phyloP scores from a whole-genome alignment of 2,113 vertebrate species.

The Desmodus rotundus region DNA sequence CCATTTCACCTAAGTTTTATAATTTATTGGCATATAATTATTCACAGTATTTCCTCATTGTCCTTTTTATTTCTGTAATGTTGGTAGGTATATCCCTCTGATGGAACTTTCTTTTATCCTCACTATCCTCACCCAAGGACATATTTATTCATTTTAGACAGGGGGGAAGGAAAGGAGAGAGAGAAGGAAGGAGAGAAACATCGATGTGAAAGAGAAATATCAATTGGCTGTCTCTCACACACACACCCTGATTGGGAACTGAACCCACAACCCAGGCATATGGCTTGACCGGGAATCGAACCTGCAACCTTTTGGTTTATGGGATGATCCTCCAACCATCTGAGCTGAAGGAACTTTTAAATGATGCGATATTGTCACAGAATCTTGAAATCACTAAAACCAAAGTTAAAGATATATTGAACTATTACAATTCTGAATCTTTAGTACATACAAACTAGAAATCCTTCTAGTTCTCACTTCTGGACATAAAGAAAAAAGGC shows the following conservation, averaged over 20 bases:
- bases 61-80: not conserved
- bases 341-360: not conserved
- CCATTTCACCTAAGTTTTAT: not conserved
- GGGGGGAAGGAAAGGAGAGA: no score
- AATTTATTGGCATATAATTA: not conserved
- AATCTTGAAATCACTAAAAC: slow-evolving; percentile 11
- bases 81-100: not conserved
- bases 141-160: no score
- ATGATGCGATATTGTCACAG: not conserved
- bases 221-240: no score
- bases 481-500: not conserved
- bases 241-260: no score
- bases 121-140: no score
- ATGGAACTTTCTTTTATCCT: not conserved
- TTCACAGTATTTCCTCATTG: not conserved
- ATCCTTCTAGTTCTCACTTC: not conserved
- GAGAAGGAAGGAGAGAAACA: no score
- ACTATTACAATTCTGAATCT: not conserved
- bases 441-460: not conserved
- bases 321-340: no score
- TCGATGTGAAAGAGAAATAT: no score
- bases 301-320: no score
- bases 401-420: not conserved
- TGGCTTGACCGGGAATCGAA: no score
- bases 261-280: no score